Base-by-base conservation (phyloP, 2,888 invertebrate genomes). In the Hydrotaea diabolus region DNA sequence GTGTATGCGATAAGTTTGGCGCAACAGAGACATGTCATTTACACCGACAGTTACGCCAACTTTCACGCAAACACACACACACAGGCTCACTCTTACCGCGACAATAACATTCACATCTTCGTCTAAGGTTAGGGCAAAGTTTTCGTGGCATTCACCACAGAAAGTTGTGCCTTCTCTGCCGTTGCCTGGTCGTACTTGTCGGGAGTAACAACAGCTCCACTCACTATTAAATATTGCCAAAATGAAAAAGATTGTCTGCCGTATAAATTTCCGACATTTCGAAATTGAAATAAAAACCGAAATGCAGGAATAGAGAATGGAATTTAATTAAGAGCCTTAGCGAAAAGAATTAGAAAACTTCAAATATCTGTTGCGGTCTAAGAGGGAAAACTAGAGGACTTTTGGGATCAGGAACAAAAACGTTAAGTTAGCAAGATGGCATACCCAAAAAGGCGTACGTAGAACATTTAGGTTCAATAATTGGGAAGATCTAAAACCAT, bases 1-100 rank as follows among this genome's bases (percentile, higher is more conserved):
- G 49, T 49, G 49, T 7, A 13, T n/a, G n/a, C 15, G n/a, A 49
- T n/a, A 49, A 49, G 49, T 49, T 8, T 21, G 2, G 9, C 59
- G 31, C 59, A 26, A 13, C 13, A 11, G 59, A 62, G 59, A n/a
- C 15, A 26, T 62, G 59, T 62, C 59, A n/a, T 62, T 62, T 62
- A 62, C 59, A 62, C 59, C 26, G 59, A 62, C n/a, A 62, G 59
- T 62, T 62, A 21, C 31, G 31, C 19, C 2, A 62, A 62, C 59
- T 62, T 4, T 62, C 7, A 55, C 11, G 26, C 26, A 23, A 8
- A 5, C 59, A 17, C 26, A 26, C 23, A 21, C 19, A 62, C 59
- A 21, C 19, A 21, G 21, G 2, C 55, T 21, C 57, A 57, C 57
- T 23, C 17, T 8, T 4, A 23, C 57, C 23, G 31, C 23, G 53